phyloP scores from a whole-genome alignment of 1,140 invertebrate genomes.

The Teleogryllus occipitalis region DNA sequence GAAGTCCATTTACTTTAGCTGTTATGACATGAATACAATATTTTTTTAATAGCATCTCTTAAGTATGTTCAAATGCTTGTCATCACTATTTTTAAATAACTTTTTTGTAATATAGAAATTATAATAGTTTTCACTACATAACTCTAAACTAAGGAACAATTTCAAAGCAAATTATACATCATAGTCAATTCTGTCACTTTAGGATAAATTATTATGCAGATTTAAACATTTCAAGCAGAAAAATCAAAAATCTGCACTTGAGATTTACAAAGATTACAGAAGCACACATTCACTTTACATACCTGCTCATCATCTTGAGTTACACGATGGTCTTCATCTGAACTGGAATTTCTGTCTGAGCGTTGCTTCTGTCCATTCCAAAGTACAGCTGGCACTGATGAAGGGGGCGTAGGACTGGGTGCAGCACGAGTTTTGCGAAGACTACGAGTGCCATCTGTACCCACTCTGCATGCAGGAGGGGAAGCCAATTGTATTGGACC shows the following conservation, averaged over 20 bases:
- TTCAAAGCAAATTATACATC: too few relatives aligned
- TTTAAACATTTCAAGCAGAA: not conserved
- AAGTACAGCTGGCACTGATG: conserved; percentile 16
- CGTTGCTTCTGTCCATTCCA: conserved; percentile 20
- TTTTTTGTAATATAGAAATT: too few relatives aligned
- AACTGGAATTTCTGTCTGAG: conserved; percentile 23
- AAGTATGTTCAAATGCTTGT: too few relatives aligned
- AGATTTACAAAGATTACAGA: not conserved
- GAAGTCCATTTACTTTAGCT: too few relatives aligned
- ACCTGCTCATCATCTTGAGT: conserved; percentile 30
- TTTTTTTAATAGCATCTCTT: too few relatives aligned
- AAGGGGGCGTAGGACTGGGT: conserved; percentile 33
- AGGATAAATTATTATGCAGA: not conserved
- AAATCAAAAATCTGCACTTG: not conserved
- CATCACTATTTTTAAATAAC: too few relatives aligned
- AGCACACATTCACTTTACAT: conserved; percentile 1
- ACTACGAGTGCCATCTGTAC: conserved; percentile 19
- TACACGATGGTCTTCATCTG: conserved; percentile 22
- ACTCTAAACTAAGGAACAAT: too few relatives aligned
- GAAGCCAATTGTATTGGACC: conserved; percentile 26
- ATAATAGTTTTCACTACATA: too few relatives aligned
- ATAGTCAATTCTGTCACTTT: too few relatives aligned
- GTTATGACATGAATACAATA: too few relatives aligned
- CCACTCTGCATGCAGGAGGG: conserved; percentile 27
- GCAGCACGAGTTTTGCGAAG: conserved; percentile 30